Conservation (phyloP, 2,113 vertebrate genomes). For the Xiphophorus hellerii region DNA sequence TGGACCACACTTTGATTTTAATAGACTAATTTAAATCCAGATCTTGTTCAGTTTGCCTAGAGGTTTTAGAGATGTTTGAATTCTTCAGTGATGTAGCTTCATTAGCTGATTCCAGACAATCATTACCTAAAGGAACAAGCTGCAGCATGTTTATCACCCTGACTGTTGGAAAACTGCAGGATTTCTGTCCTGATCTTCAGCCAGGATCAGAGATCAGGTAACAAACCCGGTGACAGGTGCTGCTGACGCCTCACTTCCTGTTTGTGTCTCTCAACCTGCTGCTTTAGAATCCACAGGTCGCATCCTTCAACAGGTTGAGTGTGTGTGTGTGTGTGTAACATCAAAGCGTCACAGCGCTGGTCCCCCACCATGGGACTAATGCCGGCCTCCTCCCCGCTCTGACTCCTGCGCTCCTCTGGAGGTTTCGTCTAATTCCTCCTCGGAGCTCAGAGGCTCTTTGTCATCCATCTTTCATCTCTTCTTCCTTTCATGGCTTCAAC, state of each 20-base stretch:
- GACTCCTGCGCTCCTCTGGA: constrained; percentile 39
- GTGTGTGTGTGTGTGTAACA: constrained; percentile 21
- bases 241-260: constrained; percentile 45
- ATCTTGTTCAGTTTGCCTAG: too few species aligned
- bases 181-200: too few species aligned
- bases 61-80: too few species aligned
- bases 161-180: too few species aligned
- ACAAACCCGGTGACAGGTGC: constrained; percentile 19
- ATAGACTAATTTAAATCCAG: too few species aligned
- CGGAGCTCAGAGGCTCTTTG: neutral
- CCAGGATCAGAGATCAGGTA: neutral
- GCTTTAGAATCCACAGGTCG: constrained; percentile 50
- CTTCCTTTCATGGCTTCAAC: neutral
- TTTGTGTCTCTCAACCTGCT: constrained; percentile 51
- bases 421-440: neutral
- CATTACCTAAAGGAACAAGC: too few species aligned
- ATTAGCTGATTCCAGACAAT: too few species aligned
- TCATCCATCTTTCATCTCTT: neutral
- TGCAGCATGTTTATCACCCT: too few species aligned
- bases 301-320: constrained; percentile 22
- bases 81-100: too few species aligned
- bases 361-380: constrained; percentile 45
- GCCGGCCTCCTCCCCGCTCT: constrained; percentile 20
- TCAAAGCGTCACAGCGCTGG: constrained; percentile 51
- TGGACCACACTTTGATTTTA: too few species aligned